phyloP scores from a whole-genome alignment of 1,140 invertebrate species.

The Microvelia longipes region DNA sequence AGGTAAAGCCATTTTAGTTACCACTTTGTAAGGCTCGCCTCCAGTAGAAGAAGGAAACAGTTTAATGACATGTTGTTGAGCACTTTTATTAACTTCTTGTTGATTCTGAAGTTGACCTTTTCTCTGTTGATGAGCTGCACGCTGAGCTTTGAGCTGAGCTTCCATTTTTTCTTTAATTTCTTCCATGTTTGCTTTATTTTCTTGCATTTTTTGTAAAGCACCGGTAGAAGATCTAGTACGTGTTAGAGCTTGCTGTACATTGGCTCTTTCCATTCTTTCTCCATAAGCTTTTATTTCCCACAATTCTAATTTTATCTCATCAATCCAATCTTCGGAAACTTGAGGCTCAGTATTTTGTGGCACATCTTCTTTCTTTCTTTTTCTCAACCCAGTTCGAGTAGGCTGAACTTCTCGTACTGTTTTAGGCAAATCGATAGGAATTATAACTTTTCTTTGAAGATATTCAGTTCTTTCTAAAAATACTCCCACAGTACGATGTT shows the following conservation, averaged over 20 bases:
- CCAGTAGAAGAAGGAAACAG: conserved; percentile 37
- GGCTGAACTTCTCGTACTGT: conserved; percentile 85
- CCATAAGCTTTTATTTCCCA: conserved; percentile 96
- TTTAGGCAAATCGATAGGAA: conserved; percentile 84
- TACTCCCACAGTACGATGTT: conserved; percentile 71
- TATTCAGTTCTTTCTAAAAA: conserved; percentile 84
- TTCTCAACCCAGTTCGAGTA: conserved; percentile 78
- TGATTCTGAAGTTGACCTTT: conserved; percentile 33
- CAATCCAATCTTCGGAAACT: conserved; percentile 86
- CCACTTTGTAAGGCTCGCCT: conserved; percentile 37
- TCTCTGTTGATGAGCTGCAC: conserved; percentile 71
- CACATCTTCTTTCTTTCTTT: conserved; percentile 77
- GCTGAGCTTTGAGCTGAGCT: conserved; percentile 67
- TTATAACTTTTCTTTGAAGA: conserved; percentile 73
- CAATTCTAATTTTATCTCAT: conserved; percentile 86
- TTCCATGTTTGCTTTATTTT: conserved; percentile 45
- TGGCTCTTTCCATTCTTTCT: conserved; percentile 49
- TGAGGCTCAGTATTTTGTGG: conserved; percentile 79
- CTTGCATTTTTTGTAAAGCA: conserved; percentile 14
- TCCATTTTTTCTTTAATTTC: conserved; percentile 85
- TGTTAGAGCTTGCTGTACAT: conserved; percentile 43
- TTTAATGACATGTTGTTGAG: conserved; percentile 36
- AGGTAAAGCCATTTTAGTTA: conserved; percentile 43
- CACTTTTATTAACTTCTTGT: conserved; percentile 19
- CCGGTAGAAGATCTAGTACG: conserved; percentile 51